Conservation (phyloP, 2,113 vertebrate species). For the Sapayoa aenigma region DNA sequence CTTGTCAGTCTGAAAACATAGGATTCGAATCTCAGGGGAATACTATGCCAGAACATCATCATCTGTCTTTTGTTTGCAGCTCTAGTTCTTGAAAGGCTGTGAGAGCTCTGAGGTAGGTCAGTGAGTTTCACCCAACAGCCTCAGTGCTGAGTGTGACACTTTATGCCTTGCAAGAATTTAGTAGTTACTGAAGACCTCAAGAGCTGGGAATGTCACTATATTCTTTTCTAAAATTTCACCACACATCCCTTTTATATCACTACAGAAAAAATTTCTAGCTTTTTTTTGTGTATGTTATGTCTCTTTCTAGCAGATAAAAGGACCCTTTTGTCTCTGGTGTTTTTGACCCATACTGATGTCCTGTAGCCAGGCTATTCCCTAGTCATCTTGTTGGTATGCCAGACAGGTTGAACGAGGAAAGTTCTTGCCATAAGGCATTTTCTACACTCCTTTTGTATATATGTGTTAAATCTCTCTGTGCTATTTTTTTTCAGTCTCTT, state of each 20-base stretch:
- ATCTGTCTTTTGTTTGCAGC: neutral
- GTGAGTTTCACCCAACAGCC: neutral
- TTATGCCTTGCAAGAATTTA: neutral
- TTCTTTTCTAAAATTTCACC: neutral
- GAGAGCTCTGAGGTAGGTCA: neutral
- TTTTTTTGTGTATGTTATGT: neutral
- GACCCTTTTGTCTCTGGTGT: neutral
- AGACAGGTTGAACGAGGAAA: neutral
- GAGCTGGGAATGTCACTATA: neutral
- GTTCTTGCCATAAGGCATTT: neutral
- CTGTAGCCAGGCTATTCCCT: neutral
- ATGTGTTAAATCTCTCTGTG: neutral
- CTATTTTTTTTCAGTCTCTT: neutral
- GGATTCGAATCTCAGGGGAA: neutral
- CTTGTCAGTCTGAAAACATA: neutral
- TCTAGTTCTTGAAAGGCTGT: neutral
- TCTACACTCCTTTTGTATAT: neutral
- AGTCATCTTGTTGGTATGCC: neutral
- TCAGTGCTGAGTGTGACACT: neutral
- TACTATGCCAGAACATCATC: neutral
- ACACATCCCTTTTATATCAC: neutral
- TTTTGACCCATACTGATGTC: neutral
- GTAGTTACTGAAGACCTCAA: neutral
- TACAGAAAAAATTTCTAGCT: neutral
- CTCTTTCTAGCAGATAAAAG: neutral